Evolutionary conservation across 2,797 vertebrate species (phyloP).

Genomic region (Oryzias dopingdopingensis): DNA sequence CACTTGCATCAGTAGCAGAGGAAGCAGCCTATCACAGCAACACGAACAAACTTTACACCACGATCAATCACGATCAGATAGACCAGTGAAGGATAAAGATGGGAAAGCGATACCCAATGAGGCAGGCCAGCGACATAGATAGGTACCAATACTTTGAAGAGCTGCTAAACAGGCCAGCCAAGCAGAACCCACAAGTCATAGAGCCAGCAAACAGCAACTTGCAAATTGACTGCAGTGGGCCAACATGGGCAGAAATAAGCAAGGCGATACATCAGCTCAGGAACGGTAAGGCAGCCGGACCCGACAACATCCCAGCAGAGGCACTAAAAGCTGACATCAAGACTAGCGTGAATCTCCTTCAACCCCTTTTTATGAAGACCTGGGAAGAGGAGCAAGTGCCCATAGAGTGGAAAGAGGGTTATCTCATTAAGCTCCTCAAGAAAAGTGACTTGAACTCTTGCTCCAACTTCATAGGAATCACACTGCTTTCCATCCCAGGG

Average conservation of each 20-base stretch:
- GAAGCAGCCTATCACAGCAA: neutral
- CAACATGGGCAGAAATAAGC: neutral
- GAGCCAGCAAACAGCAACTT: too few relatives aligned
- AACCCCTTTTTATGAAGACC: neutral
- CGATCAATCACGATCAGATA: neutral
- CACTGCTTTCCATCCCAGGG: neutral
- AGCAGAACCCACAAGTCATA: neutral
- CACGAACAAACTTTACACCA: neutral
- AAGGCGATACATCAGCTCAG: too few relatives aligned
- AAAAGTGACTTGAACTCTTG: neutral
- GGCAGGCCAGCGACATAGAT: neutral
- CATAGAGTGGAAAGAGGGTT: neutral
- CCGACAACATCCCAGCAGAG: neutral
- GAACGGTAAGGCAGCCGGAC: neutral
- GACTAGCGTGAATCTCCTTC: neutral
- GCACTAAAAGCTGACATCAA: neutral
- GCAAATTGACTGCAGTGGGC: too few relatives aligned
- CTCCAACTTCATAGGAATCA: neutral
- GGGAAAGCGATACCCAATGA: neutral
- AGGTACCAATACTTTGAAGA: neutral
- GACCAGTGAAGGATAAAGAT: neutral
- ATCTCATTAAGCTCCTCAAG: neutral
- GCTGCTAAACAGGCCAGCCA: neutral
- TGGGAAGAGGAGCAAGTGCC: neutral
- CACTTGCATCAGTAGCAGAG: neutral